A percentile compares a stretch with the other conserved stretches of the same genome.
These are phyloP conservation scores for Drosophila anceps DNA, from an alignment of 2,888 invertebrate genomes.

Conservation along the genomic window DNA sequence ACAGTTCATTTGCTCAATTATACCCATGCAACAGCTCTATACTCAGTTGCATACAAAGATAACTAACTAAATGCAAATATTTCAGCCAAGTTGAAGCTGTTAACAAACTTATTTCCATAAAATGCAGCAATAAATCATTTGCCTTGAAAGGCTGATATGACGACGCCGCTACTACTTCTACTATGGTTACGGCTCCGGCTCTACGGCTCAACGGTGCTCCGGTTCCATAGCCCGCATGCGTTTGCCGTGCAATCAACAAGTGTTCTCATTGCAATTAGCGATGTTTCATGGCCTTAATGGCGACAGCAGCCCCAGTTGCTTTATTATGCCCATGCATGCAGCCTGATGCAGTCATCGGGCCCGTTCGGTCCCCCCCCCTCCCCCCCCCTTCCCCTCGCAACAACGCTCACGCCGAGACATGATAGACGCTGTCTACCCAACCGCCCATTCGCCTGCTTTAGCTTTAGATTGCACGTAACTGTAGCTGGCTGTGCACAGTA, in stretches of 20 bases:
- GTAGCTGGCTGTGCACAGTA: background rate
- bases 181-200: constrained; percentile 1
- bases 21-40: background rate
- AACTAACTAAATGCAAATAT: background rate
- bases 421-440: constrained; percentile 1
- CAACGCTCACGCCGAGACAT: constrained; percentile 9
- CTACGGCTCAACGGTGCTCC: constrained; percentile 3
- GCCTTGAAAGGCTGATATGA: constrained; percentile 2
- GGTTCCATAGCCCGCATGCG: constrained; percentile 1
- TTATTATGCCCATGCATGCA: constrained; percentile 13
- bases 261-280: constrained; percentile 66
- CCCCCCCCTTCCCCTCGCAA: no score
- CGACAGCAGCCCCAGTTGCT: constrained; percentile 9
- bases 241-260: constrained; percentile 57
- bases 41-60: background rate
- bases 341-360: constrained; percentile 11
- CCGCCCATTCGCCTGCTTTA: background rate
- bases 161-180: background rate
- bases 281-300: constrained; percentile 33
- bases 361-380: background rate
- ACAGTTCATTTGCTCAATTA: background rate
- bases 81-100: background rate
- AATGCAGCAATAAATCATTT: constrained; percentile 5
- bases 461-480: constrained; percentile 8
- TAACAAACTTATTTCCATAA: constrained; percentile 8